Conservation (phyloP, 2,113 vertebrate species). For the Ptychochromis oligacanthus region DNA sequence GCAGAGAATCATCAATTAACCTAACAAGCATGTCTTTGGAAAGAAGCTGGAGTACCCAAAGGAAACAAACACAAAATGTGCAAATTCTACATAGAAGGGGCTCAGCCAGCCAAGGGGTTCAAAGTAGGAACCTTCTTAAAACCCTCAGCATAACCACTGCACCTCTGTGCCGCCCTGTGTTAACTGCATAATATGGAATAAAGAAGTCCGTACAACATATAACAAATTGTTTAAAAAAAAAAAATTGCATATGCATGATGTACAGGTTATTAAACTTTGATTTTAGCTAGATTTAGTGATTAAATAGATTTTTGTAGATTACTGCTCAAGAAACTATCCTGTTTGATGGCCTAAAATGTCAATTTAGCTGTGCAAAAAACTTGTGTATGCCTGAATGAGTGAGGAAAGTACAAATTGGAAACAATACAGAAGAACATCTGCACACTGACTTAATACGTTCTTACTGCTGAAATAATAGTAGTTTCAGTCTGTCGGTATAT, state of each 20-base stretch:
- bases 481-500: neutral
- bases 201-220: neutral
- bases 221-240: neutral
- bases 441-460: neutral
- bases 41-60: neutral
- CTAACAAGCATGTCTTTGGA: neutral
- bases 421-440: neutral
- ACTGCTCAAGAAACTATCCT: neutral
- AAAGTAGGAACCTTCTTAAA: neutral
- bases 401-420: rapidly evolving
- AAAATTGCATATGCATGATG: neutral
- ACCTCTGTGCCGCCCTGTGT: neutral
- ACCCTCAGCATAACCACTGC: neutral
- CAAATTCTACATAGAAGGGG: neutral
- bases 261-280: neutral
- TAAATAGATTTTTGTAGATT: neutral
- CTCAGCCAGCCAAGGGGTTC: neutral
- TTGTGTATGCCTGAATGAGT: neutral
- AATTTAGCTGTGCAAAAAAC: neutral
- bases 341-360: neutral
- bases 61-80: neutral
- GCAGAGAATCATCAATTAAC: neutral
- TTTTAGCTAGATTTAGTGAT: neutral
- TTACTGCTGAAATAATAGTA: neutral
- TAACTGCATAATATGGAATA: neutral